Evolutionary conservation across 2,797 vertebrate genomes (phyloP), one percentile per base, ranked within the genome.

Genomic region (Netta rufina): DNA sequence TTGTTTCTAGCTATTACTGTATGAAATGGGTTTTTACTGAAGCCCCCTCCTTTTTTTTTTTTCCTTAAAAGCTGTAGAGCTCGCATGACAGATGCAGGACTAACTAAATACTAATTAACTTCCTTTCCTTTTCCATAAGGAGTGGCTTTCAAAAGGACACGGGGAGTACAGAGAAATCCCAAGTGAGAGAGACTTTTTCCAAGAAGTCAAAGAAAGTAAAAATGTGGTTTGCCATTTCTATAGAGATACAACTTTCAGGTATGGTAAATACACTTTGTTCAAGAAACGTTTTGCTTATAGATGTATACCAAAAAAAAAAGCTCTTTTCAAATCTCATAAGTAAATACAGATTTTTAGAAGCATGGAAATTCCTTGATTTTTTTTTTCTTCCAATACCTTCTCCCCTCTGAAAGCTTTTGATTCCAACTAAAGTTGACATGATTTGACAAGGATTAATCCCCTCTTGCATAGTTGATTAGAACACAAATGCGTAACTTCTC

Each of bases 151-250:
- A 61, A 99, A 99, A 98, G 99, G 99, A 76, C 99, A 99, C 30
- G 99, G 99, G 41, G 99, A 99, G 96, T 99, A 99, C 87, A 98
- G 97, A 98, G 99, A 99, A 98, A 98, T 99, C 76, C 96, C 99
- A 79, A 99, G 99, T 33, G 99, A 99, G 96, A 99, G 98, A 97
- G 99, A 99, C 69, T 99, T 99, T 96, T 99, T 99, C 91, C 94
- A 98, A 21, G 99, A 99, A 97, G 99, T 99, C 76, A 99, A 99
- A 96, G 99, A 99, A 32, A 99, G 98, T 97, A 99, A 99, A 97
- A 99, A 99, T 9, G 99, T 99, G n/a, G 98, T 99, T 97, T 99
- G 99, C 93, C 99, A 99, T 97, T 99, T 99, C 98, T 99, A 99
- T 96, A 99, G 92, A 98, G 99, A 98, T 85, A 98, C 99, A 53